phyloP scores from a whole-genome alignment of 2,797 vertebrate genomes.

The Manis javanica region DNA sequence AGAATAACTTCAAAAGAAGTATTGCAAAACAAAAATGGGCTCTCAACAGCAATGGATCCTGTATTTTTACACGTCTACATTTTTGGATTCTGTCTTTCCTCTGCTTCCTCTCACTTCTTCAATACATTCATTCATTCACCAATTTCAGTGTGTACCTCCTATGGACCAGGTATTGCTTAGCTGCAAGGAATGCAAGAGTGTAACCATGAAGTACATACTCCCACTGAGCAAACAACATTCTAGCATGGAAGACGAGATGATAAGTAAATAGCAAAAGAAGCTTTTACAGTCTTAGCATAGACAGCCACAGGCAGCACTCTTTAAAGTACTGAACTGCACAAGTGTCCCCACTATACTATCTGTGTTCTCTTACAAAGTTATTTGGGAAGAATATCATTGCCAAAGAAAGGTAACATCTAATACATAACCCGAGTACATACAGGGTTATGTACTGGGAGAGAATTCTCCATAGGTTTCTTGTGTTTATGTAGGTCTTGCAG shows the following conservation, averaged over 20 bases:
- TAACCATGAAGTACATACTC: not conserved
- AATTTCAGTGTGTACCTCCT: not conserved
- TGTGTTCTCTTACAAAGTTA: not conserved
- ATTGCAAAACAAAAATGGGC: not conserved
- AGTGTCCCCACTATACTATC: not conserved
- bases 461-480: not conserved
- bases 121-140: not conserved
- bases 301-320: not conserved
- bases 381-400: not conserved
- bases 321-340: not conserved
- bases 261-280: not conserved
- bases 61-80: not conserved
- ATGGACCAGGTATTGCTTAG: not conserved
- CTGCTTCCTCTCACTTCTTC: not conserved
- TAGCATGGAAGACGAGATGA: not conserved
- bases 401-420: not conserved
- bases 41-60: not conserved
- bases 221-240: not conserved
- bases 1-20: not conserved
- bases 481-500: not conserved
- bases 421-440: not conserved
- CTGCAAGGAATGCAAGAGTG: not conserved
- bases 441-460: not conserved
- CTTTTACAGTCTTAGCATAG: not conserved
- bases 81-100: not conserved